These are phyloP conservation scores for Sturnus vulgaris DNA, from an alignment of 2,113 vertebrate species.

Conservation along the genomic window DNA sequence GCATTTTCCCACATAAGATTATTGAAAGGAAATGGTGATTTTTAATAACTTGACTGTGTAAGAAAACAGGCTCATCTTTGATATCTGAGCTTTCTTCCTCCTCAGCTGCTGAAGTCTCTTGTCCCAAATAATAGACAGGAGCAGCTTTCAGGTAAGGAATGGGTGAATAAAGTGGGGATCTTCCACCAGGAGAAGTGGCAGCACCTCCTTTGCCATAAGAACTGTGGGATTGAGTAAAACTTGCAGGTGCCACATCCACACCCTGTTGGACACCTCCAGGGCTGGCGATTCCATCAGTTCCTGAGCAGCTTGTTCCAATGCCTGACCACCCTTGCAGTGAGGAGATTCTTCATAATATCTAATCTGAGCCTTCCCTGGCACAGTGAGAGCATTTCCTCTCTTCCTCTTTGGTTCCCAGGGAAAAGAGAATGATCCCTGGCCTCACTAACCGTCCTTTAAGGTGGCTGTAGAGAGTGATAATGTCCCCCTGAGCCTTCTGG, in stretches of 20 bases:
- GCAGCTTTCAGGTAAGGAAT: neutral
- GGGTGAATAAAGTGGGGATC: neutral
- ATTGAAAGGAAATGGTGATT: neutral
- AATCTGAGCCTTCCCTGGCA: neutral
- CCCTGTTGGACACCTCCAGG: neutral
- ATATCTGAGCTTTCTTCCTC: neutral
- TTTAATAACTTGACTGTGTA: neutral
- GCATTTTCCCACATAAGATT: neutral
- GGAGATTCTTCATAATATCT: neutral
- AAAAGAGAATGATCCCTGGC: neutral
- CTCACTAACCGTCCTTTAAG: neutral
- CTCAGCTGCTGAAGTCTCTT: neutral
- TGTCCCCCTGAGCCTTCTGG: too few species aligned
- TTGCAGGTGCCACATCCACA: neutral
- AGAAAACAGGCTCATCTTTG: neutral
- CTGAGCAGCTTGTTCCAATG: neutral
- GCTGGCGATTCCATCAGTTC: accelerated
- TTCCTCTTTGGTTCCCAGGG: neutral
- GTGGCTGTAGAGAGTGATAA: neutral
- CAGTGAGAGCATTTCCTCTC: neutral
- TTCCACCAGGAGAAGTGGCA: neutral
- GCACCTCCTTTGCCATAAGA: neutral
- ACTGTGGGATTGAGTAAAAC: neutral
- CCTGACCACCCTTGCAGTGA: neutral
- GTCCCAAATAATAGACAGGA: neutral